phyloP scores from a whole-genome alignment of 2,113 vertebrate genomes.

The Speoplatyrhinus poulsoni region DNA sequence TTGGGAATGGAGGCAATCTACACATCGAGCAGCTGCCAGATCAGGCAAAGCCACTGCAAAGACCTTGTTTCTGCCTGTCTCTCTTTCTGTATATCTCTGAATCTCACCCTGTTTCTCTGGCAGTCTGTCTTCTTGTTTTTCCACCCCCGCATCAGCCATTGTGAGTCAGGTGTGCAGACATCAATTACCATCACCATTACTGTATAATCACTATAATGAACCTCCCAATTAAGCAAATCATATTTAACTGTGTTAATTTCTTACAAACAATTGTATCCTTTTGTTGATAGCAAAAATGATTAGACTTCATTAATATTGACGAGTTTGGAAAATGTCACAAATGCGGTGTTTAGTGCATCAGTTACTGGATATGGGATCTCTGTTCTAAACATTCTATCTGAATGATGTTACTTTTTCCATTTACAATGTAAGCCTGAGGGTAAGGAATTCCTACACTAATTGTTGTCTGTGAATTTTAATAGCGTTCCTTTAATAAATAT shows the following conservation, averaged over 20 bases:
- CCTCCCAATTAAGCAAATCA: neutral
- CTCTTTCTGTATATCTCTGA: slow-evolving; percentile 13
- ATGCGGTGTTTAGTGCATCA: neutral
- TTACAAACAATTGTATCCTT: neutral
- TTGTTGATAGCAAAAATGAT: neutral
- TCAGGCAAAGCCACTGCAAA: slow-evolving; percentile 49
- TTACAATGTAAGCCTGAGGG: too few species aligned
- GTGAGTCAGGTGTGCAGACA: neutral
- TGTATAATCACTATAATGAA: neutral
- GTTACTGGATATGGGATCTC: too few species aligned
- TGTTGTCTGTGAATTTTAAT: too few species aligned
- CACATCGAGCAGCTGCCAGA: slow-evolving; percentile 57
- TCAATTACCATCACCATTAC: neutral
- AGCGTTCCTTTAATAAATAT: too few species aligned
- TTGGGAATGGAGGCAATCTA: slow-evolving; percentile 25
- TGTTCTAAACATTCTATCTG: too few species aligned
- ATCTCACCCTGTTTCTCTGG: slow-evolving; percentile 12
- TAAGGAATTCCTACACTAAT: too few species aligned
- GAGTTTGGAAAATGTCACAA: neutral
- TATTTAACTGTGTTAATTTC: neutral
- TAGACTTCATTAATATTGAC: neutral
- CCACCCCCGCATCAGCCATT: neutral
- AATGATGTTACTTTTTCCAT: too few species aligned
- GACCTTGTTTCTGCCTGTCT: slow-evolving; percentile 26
- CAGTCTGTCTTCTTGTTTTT: neutral